Evolutionary conservation across 2,113 vertebrate species (phyloP), one percentile per base, ranked within the genome.

Genomic region (Chamaea fasciata): DNA sequence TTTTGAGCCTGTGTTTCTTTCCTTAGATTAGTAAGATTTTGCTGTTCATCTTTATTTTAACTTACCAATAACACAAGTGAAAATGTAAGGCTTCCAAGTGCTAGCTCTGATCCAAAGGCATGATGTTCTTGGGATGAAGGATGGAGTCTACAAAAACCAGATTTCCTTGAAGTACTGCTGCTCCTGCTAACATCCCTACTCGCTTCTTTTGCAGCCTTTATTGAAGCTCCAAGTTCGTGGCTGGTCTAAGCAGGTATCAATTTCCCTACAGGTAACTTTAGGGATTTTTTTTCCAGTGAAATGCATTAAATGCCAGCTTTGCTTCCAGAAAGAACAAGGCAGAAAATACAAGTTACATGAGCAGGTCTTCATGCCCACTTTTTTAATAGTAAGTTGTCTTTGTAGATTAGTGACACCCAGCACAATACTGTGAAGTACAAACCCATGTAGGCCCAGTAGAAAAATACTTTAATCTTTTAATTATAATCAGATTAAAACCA

Each of bases 1-100:
- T 97, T 98, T 98, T 95, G 90, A 97, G 64, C 79, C 87, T 94
- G 76, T 90, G 55, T 76, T 39, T 95, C 64, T 78, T 96, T 94
- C 12, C 56, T 94, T 95, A 67, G 59, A 56, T 64, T 75, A 77
- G 16, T 74, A 90, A 83, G 15, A 75, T 41, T 89, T 84, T 82
- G 35, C 57, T 39, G 7, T 57, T 87, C 35, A 57, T 69, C 35
- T 56, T 52, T 75, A 31, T 79, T 62, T 78, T 70, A 33, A 46
- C 31, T 33, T 49, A 31, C 33, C 12, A 28, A 11, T 55, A 59
- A 46, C 3, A 15, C 31, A 77, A 93, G 68, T 39, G n/a, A 67
- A 69, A 69, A 47, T 16, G 1, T 50, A 49, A 70, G 42, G 22
- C 9, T 76, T 71, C 62, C 68, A 82, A 56, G 52, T 81, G 71